phyloP scores from a whole-genome alignment of 2,888 invertebrate genomes.

The Adineta ricciae region DNA sequence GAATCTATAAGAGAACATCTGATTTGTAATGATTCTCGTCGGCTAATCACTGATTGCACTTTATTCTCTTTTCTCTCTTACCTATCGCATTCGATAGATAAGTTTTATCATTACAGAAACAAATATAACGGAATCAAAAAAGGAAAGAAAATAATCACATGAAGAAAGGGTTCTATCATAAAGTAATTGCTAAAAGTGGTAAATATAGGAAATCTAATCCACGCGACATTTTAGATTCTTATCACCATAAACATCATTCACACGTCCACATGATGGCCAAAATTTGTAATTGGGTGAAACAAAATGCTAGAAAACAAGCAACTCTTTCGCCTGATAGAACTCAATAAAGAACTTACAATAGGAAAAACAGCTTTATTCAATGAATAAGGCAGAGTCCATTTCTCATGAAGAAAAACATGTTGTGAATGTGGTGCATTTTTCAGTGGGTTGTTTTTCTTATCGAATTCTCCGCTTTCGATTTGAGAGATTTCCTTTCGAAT shows the following conservation, averaged over 20 bases:
- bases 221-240: constrained; percentile 58
- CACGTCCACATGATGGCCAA: constrained; percentile 94
- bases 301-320: constrained; percentile 59
- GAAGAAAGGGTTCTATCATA: too few species aligned
- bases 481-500: constrained; percentile 85
- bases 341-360: constrained; percentile 74
- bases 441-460: constrained; percentile 72
- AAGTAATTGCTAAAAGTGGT: too few species aligned
- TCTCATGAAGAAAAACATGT: constrained; percentile 66
- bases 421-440: constrained; percentile 94
- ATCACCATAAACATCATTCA: constrained; percentile 95
- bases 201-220: background rate
- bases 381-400: constrained; percentile 83
- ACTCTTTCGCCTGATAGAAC: too few species aligned
- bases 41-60: background rate
- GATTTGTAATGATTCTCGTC: too few species aligned
- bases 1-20: too few species aligned
- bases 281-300: constrained; percentile 78
- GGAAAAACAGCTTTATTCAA: constrained; percentile 88
- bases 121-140: background rate
- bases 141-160: background rate
- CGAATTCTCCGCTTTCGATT: constrained; percentile 76
- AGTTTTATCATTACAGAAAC: background rate
- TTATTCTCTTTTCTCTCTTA: background rate
- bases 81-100: background rate